Evolutionary conservation across 2,797 vertebrate species (phyloP).

Genomic region (Macropus fuliginosus): DNA sequence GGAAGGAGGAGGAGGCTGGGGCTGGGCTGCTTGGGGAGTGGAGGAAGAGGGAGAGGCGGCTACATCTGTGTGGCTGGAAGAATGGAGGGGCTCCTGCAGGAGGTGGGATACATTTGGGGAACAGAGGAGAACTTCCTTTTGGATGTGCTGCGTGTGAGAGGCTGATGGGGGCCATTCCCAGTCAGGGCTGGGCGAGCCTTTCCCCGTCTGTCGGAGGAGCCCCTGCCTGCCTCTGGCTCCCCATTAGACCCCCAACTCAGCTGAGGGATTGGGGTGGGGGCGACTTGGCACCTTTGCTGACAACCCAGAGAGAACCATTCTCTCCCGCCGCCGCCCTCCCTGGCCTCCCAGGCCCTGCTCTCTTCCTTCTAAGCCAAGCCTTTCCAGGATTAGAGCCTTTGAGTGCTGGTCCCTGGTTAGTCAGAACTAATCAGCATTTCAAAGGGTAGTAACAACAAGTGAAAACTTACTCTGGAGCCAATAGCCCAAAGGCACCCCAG

Average conservation of each 20-base stretch:
- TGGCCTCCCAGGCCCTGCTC: too few relatives aligned
- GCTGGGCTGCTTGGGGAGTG: not conserved
- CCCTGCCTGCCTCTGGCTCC: not conserved
- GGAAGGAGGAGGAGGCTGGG: too few relatives aligned
- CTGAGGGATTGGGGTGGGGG: not conserved
- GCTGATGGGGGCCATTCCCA: not conserved
- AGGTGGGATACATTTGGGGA: not conserved
- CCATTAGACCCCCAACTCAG: too few relatives aligned
- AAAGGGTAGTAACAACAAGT: not conserved
- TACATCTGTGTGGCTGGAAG: too few relatives aligned
- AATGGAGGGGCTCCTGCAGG: too few relatives aligned
- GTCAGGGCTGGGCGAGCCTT: not conserved
- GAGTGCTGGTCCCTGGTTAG: not conserved
- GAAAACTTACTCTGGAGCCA: not conserved
- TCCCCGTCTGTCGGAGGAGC: not conserved
- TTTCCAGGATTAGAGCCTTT: not conserved
- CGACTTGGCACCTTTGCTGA: not conserved
- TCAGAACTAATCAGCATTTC: slow-evolving; percentile 1
- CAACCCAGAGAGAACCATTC: too few relatives aligned
- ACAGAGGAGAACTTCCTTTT: not conserved
- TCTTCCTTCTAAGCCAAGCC: too few relatives aligned
- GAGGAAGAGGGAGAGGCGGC: too few relatives aligned
- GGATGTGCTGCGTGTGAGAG: not conserved
- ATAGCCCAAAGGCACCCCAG: not conserved
- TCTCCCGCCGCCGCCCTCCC: not conserved